A percentile compares a stretch with the other conserved stretches of the same genome.
Evolutionary conservation across 2,888 invertebrate genomes (phyloP).

Genomic region (Plebejus melissa): DNA sequence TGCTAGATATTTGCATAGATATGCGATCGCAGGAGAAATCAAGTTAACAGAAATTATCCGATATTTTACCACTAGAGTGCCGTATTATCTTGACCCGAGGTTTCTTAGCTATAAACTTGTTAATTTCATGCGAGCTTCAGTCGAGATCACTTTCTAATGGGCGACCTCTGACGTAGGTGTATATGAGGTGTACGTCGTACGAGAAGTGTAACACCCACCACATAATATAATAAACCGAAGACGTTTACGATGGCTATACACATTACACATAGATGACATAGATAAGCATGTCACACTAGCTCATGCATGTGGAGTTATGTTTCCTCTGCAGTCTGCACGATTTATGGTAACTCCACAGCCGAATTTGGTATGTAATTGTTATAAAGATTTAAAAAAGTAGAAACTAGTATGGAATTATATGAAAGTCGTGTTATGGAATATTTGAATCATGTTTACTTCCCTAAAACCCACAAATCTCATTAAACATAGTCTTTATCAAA

Average conservation of each 20-base stretch:
- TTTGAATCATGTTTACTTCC: conserved; percentile 7
- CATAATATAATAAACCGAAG: conserved; percentile 2
- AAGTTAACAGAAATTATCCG: neutral
- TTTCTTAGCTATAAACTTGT: neutral
- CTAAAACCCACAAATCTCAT: neutral
- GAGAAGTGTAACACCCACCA: neutral
- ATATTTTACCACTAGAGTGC: neutral
- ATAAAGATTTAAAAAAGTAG: neutral
- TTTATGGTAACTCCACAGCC: neutral
- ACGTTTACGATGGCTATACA: neutral
- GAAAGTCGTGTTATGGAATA: neutral
- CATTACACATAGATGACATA: neutral
- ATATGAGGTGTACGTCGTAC: neutral
- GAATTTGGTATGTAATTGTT: neutral
- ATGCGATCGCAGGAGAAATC: neutral
- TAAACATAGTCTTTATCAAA: conserved; percentile 10
- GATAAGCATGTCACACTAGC: neutral
- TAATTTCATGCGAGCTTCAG: conserved; percentile 11
- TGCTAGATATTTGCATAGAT: too few relatives aligned
- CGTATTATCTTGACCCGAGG: neutral
- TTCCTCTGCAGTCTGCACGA: neutral
- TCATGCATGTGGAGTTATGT: conserved; percentile 8
- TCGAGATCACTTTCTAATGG: conserved; percentile 7
- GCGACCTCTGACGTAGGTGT: conserved; percentile 8
- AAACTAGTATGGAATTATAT: neutral